Percentiles rank a stretch among this genome's conserved stretches.
Evolutionary conservation across 2,888 invertebrate species (phyloP).

Genomic region (Eucera pruinosa): DNA sequence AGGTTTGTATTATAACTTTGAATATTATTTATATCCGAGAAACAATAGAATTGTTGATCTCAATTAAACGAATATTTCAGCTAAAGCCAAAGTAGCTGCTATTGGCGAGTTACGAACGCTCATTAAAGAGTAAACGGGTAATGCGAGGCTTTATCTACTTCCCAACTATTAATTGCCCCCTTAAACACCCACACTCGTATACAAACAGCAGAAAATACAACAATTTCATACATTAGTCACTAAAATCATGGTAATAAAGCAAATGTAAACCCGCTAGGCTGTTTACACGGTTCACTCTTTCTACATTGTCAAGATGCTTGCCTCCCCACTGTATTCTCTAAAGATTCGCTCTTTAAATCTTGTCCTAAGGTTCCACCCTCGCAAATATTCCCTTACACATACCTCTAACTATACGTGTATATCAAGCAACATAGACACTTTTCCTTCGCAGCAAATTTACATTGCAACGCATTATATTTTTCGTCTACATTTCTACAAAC

Average conservation of each 20-base stretch:
- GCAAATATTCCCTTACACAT: not conserved
- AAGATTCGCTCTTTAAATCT: slow-evolving; percentile 9
- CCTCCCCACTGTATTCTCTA: slow-evolving; percentile 5
- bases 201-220: not conserved
- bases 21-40: not conserved
- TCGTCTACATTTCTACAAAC: not conserved
- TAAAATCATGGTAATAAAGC: slow-evolving; percentile 13
- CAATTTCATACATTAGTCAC: not conserved
- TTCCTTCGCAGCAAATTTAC: too few relatives aligned
- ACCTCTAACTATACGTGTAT: not conserved
- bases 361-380: not conserved
- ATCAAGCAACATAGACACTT: too few relatives aligned
- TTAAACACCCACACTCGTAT: not conserved
- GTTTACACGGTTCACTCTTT: slow-evolving; percentile 5
- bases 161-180: not conserved
- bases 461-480: too few relatives aligned
- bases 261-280: not conserved
- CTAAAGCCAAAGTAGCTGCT: not conserved
- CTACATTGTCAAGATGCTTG: slow-evolving; percentile 9
- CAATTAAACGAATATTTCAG: not conserved
- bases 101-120: not conserved
- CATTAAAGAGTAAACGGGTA: not conserved
- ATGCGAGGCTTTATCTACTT: not conserved
- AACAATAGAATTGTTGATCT: not conserved
- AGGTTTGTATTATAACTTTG: not conserved